Evolutionary conservation across 2,113 vertebrate genomes (phyloP).

Genomic region (Scopus umbretta): DNA sequence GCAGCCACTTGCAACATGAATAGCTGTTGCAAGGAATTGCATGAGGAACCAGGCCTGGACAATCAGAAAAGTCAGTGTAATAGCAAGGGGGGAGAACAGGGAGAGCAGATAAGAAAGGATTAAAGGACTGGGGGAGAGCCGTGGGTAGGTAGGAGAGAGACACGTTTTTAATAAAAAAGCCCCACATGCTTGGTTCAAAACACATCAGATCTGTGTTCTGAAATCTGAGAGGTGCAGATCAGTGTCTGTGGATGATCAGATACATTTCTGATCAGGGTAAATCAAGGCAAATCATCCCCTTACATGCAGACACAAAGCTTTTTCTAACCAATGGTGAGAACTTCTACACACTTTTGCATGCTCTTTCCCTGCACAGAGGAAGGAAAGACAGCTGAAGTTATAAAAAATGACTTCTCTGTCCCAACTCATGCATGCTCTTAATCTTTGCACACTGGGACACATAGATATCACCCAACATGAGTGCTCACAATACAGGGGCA

Average conservation of each 20-base stretch:
- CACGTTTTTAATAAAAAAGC: fast-evolving
- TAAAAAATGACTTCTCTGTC: not conserved
- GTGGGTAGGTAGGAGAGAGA: not conserved
- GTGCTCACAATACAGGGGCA: not conserved
- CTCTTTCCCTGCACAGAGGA: not conserved
- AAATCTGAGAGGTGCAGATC: not conserved
- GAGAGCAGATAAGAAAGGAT: not conserved
- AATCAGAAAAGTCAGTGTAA: not conserved
- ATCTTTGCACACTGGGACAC: not conserved
- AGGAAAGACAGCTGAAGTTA: not conserved
- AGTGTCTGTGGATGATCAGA: not conserved
- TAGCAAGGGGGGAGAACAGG: not conserved
- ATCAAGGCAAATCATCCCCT: not conserved
- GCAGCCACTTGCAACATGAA: not conserved
- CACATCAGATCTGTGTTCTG: not conserved
- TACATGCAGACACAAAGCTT: not conserved
- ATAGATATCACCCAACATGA: fast-evolving
- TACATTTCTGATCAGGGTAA: not conserved
- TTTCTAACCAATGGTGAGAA: not conserved
- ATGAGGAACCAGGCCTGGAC: not conserved
- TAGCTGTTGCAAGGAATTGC: not conserved
- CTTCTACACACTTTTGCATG: fast-evolving
- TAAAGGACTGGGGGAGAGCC: not conserved
- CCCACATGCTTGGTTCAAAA: not conserved
- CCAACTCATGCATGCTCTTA: too few relatives aligned